These are phyloP conservation scores for Penaeus vannamei DNA, from an alignment of 1,140 invertebrate species.

Conservation along the genomic window DNA sequence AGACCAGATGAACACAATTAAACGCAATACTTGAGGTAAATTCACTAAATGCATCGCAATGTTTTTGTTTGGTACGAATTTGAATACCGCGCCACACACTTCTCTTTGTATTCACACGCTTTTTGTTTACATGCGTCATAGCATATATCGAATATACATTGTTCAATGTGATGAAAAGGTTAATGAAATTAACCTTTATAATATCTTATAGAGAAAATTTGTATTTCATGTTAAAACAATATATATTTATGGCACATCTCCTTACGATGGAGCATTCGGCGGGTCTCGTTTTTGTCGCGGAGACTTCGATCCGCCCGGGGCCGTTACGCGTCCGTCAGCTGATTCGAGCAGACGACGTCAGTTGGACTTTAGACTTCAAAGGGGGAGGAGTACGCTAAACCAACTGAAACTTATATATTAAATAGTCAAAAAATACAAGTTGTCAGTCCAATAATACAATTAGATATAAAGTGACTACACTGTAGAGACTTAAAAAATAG, in stretches of 20 bases:
- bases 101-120: too few relatives aligned
- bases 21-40: too few relatives aligned
- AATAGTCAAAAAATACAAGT: constrained; percentile 41
- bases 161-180: too few relatives aligned
- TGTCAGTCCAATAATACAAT: constrained; percentile 12
- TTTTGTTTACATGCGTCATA: too few relatives aligned
- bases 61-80: too few relatives aligned
- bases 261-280: not conserved
- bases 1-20: too few relatives aligned
- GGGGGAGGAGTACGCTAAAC: not conserved
- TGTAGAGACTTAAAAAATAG: not conserved
- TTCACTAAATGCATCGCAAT: too few relatives aligned
- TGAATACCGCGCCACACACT: too few relatives aligned
- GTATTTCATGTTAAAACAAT: too few relatives aligned
- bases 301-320: not conserved
- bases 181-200: too few relatives aligned
- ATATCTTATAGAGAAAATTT: too few relatives aligned
- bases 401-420: constrained; percentile 12
- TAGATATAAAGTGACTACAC: constrained; percentile 18
- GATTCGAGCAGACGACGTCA: constrained; percentile 49
- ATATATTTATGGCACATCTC: not conserved
- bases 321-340: constrained; percentile 28
- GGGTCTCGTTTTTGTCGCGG: not conserved
- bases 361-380: constrained; percentile 3
- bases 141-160: too few relatives aligned